phyloP scores from a whole-genome alignment of 1,140 invertebrate genomes.

The Micrasema minimum region DNA sequence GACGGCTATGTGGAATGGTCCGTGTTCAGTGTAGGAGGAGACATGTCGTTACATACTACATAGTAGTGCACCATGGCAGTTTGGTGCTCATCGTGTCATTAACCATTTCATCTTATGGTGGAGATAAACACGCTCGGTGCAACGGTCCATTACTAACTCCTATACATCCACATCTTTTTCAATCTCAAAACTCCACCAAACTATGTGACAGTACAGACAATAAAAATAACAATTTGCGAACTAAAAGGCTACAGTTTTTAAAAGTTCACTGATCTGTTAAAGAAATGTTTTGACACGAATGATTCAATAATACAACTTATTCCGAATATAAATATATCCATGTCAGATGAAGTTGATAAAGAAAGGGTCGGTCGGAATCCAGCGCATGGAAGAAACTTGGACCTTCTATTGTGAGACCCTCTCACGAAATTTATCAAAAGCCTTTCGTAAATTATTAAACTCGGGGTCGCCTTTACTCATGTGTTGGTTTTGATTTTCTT shows the following conservation, averaged over 20 bases:
- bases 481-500: constrained; percentile 50
- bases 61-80: not conserved
- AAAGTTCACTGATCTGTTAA: constrained; percentile 40
- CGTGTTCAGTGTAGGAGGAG: too few species aligned
- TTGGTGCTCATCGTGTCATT: constrained; percentile 34
- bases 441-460: constrained; percentile 50
- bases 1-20: too few species aligned
- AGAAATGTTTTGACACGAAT: constrained; percentile 47
- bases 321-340: constrained; percentile 46
- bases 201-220: constrained; percentile 29
- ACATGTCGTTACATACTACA: too few species aligned
- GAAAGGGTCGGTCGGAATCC: constrained; percentile 39
- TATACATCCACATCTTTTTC: constrained; percentile 31
- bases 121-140: constrained; percentile 40
- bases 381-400: constrained; percentile 40
- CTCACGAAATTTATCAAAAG: constrained; percentile 47
- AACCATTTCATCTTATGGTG: constrained; percentile 38
- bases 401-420: constrained; percentile 41
- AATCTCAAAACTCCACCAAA: constrained; percentile 34
- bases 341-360: constrained; percentile 45
- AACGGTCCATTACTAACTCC: constrained; percentile 32
- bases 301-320: constrained; percentile 52
- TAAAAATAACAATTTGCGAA: constrained; percentile 40
- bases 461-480: constrained; percentile 47
- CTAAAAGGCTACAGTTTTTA: constrained; percentile 44